A percentile compares a stretch with the other conserved stretches of the same genome.
Evolutionary conservation across 2,113 vertebrate genomes (phyloP).

Genomic region (Ochotona princeps): DNA sequence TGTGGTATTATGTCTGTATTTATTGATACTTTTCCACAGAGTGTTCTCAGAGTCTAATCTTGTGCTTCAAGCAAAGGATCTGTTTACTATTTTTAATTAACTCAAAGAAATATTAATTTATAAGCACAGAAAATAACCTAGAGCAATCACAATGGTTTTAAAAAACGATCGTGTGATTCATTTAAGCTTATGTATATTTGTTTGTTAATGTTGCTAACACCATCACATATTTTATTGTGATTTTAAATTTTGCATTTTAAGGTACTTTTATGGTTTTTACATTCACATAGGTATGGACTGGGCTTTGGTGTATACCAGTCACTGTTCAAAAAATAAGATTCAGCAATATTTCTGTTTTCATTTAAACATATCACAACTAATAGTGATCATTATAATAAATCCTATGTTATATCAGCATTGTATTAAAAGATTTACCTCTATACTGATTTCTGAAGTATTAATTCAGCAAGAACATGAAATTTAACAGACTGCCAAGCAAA

Average conservation of each 20-base stretch:
- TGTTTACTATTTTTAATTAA: background rate
- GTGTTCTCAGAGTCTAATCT: background rate
- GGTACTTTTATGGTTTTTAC: background rate
- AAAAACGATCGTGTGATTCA: too few species aligned
- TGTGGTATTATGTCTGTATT: background rate
- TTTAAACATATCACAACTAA: background rate
- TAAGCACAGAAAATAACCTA: background rate
- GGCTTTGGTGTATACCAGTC: background rate
- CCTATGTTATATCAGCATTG: background rate
- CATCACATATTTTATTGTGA: background rate
- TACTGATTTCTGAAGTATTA: background rate
- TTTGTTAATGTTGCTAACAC: constrained; percentile 1
- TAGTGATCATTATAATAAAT: background rate
- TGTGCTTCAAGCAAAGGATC: background rate
- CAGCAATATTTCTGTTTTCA: background rate
- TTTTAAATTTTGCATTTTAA: background rate
- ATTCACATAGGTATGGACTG: background rate
- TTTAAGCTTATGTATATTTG: background rate
- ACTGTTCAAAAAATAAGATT: background rate
- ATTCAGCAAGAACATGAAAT: background rate
- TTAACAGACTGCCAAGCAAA: background rate
- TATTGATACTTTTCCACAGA: background rate
- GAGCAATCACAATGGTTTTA: background rate
- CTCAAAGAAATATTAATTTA: background rate
- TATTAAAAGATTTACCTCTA: background rate